Base-by-base conservation (phyloP, 64 coral and sea anemone species). In the Orbicella faveolata region DNA sequence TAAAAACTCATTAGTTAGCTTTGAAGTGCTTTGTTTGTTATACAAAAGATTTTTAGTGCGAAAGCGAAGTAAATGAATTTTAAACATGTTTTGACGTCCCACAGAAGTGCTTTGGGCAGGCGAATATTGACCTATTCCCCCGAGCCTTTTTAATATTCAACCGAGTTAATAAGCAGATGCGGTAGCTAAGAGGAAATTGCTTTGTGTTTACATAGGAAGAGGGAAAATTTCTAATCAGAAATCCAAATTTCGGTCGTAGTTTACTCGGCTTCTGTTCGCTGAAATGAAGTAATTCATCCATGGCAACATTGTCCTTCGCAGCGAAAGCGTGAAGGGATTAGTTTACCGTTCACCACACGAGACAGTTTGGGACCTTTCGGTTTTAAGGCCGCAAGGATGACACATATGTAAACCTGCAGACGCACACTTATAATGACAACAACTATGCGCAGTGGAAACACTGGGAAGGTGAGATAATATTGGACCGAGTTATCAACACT, bases 121-220 rank as follows among this genome's bases (percentile, higher is more conserved):
- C 30, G 57, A 61, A 63, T 81, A 81, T 81, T 81, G 79, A 63
- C 55, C 37, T 62, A 81, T 37, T 57, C 53, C 53, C 16, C 21
- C 7, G 36, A 18, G 51, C 16, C 35, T 17, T 54, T 72, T 73
- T 73, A 85, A 85, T 85, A 85, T 85, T 85, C 82, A 85, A 5
- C 8, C 11, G 11, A 85, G 82, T 73, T 85, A 72, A 85, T 85
- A 53, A 51, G 36, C n/a, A 85, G 36, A 85, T 41, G 63, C 82
- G 20, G 63, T 85, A 25, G 73, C 82, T 44, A 85, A 73, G 82
- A 52, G 20, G 7, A 72, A 52, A 85, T 85, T 70, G 63, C 37
- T 72, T 52, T 26, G 2, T 85, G 82, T 85, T 85, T 66, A 85
- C 82, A 85, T 36, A 85, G 52, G 63, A 12, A 51, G 65, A 68